Evolutionary conservation across 64 coral and sea anemone species (phyloP).

Genomic region (Exaiptasia diaphana): DNA sequence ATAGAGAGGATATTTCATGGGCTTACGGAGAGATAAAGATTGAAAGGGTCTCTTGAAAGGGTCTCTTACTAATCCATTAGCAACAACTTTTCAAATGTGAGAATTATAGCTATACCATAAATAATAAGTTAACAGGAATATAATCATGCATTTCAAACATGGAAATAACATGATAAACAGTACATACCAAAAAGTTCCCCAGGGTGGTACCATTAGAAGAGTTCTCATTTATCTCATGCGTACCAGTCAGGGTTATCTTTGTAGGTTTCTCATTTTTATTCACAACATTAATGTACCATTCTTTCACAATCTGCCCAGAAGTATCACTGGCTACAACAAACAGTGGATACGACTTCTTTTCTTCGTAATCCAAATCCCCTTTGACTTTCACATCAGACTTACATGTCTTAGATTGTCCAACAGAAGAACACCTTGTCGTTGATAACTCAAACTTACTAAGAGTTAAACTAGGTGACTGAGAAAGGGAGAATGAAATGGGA

Average conservation of each 20-base stretch:
- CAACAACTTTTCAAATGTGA: too few relatives aligned
- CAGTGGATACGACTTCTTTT: conserved; percentile 10
- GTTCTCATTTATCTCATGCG: conserved; percentile 56
- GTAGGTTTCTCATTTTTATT: conserved; percentile 79
- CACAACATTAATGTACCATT: conserved; percentile 49
- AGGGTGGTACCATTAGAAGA: conserved; percentile 17
- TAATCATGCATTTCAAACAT: too few relatives aligned
- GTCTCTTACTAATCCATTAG: too few relatives aligned
- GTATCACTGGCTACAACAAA: conserved; percentile 62
- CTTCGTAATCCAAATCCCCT: conserved; percentile 56
- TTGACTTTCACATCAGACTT: conserved; percentile 44
- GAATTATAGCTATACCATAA: too few relatives aligned
- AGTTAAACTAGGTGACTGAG: conserved; percentile 44
- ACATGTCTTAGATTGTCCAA: conserved; percentile 27
- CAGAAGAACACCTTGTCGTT: neutral
- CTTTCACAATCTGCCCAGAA: conserved; percentile 19
- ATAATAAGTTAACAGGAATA: too few relatives aligned
- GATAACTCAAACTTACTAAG: conserved; percentile 51
- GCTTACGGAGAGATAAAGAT: too few relatives aligned
- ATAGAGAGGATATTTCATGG: too few relatives aligned
- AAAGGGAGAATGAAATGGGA: conserved; percentile 55
- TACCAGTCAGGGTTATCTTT: conserved; percentile 34
- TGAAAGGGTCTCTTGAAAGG: too few relatives aligned
- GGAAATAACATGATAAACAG: too few relatives aligned
- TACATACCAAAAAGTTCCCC: conserved; percentile 69